Evolutionary conservation across 2,113 vertebrate genomes (phyloP).

Genomic region (Numida meleagris): DNA sequence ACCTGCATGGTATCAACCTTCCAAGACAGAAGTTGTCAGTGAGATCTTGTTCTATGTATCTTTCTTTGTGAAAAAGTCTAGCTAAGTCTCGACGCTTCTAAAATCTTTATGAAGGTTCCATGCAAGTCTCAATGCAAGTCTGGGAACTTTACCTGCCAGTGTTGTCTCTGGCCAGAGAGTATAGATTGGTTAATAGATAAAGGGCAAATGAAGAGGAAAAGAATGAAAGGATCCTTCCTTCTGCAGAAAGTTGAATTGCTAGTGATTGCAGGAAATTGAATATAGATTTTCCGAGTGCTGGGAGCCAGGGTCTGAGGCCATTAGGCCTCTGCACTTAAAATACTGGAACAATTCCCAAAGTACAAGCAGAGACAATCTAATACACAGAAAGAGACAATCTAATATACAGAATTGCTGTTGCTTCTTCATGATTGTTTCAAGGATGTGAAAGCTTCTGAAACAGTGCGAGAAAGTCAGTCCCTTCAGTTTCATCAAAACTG

Average conservation of each 20-base stretch:
- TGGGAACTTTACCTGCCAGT: background rate
- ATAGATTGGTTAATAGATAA: background rate
- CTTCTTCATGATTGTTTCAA: background rate
- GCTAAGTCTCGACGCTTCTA: background rate
- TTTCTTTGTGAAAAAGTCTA: background rate
- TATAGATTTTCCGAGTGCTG: background rate
- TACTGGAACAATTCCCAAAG: background rate
- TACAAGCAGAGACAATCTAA: background rate
- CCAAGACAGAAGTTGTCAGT: background rate
- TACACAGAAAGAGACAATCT: background rate
- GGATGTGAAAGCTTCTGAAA: background rate
- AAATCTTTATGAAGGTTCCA: background rate
- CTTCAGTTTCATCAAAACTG: background rate
- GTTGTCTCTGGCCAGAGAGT: background rate
- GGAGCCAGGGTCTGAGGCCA: background rate
- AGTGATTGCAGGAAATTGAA: background rate
- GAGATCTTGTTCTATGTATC: background rate
- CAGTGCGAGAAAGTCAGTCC: background rate
- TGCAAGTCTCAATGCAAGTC: background rate
- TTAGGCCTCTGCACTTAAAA: background rate
- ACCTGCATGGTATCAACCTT: background rate
- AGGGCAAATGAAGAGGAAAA: background rate
- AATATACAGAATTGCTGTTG: background rate
- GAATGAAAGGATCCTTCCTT: slow-evolving; percentile 3
- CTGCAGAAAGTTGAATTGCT: background rate